Conservation (phyloP, 1,140 invertebrate genomes). For the Trigoniulus corallinus region DNA sequence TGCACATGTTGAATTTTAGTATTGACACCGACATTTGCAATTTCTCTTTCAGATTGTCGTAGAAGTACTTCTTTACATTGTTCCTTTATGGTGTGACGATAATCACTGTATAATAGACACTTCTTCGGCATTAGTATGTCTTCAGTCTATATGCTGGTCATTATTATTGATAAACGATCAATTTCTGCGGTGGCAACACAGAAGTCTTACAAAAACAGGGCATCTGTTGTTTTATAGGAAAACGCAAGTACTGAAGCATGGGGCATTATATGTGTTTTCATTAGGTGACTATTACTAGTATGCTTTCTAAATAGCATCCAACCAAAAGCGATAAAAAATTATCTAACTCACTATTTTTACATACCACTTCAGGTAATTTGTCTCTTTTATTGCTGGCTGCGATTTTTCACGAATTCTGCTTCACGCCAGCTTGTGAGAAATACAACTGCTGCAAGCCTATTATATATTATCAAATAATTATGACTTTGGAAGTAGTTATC, state of each 20-base stretch:
- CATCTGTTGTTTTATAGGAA: background rate
- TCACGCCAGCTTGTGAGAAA: no score
- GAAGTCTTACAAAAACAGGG: background rate
- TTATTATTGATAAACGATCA: background rate
- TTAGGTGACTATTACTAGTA: background rate
- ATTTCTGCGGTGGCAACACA: background rate
- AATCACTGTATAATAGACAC: background rate
- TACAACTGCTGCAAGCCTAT: no score
- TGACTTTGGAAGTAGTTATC: no score
- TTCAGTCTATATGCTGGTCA: background rate
- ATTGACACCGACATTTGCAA: no score
- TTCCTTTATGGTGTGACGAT: background rate
- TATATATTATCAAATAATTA: no score
- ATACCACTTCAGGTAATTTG: no score
- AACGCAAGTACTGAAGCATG: background rate
- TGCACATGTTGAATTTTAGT: no score
- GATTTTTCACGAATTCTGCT: no score
- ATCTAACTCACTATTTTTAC: no score
- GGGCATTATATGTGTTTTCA: background rate
- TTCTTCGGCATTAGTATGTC: background rate
- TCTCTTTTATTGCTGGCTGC: no score
- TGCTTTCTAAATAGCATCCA: no score
- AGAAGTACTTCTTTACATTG: background rate
- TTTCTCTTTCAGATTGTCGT: background rate
- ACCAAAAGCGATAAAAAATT: no score